A percentile compares a stretch with the other conserved stretches of the same genome.
Evolutionary conservation across 2,113 vertebrate species (phyloP).

Genomic region (Callipepla californica): DNA sequence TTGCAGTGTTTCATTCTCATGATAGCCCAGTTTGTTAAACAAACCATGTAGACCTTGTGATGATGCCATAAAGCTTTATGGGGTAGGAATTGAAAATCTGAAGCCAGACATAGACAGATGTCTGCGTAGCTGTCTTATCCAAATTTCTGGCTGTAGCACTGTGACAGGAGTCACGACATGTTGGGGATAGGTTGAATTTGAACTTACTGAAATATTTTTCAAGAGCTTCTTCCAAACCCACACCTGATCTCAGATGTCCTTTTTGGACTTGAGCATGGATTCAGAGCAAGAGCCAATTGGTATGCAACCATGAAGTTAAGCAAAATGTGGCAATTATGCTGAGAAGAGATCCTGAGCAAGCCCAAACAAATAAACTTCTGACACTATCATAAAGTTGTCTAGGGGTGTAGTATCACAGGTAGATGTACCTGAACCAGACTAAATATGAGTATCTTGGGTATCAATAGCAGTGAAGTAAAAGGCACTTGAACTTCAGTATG

Average conservation of each 20-base stretch:
- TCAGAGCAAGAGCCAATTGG: background rate
- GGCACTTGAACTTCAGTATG: background rate
- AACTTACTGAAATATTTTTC: background rate
- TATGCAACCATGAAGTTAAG: background rate
- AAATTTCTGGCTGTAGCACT: background rate
- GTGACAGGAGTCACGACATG: fast-evolving
- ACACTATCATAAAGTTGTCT: background rate
- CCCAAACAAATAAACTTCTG: background rate
- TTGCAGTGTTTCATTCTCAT: background rate
- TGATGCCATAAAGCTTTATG: background rate
- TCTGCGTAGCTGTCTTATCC: background rate
- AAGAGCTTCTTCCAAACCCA: background rate
- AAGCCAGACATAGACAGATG: background rate
- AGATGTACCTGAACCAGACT: background rate
- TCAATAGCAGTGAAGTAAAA: background rate
- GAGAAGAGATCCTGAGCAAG: background rate
- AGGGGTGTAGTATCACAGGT: background rate
- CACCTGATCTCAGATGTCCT: background rate
- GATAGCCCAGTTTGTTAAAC: background rate
- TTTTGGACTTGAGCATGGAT: background rate
- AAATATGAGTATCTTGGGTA: background rate
- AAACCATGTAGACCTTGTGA: background rate
- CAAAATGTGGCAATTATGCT: background rate
- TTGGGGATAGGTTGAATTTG: background rate
- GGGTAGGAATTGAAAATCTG: background rate